A percentile compares a stretch with the other conserved stretches of the same genome.
These are phyloP conservation scores for Sterna hirundo DNA, from an alignment of 2,113 vertebrate species.

Conservation along the genomic window DNA sequence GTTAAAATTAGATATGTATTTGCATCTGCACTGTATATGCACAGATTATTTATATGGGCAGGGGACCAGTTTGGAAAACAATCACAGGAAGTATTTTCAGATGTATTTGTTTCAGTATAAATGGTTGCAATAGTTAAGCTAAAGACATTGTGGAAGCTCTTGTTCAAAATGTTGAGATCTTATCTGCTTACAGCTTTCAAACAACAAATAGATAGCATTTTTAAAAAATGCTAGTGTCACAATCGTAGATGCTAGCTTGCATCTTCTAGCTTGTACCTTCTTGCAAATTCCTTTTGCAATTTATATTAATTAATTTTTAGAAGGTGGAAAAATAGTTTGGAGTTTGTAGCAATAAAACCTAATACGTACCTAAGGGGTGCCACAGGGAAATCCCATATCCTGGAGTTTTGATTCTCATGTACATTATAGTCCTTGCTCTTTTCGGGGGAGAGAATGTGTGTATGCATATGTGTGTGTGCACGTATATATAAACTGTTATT, in stretches of 20 bases:
- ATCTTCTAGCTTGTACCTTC: not conserved
- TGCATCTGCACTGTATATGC: not conserved
- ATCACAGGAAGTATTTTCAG: not conserved
- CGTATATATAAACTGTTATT: not conserved
- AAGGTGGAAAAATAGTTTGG: not conserved
- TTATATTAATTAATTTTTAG: not conserved
- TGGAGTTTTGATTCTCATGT: not conserved
- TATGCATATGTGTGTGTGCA: not conserved
- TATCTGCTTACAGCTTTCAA: not conserved
- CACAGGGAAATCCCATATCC: not conserved
- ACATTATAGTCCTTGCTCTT: not conserved
- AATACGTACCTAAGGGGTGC: not conserved
- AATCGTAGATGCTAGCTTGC: not conserved
- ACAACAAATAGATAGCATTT: fast-evolving
- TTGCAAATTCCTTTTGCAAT: not conserved
- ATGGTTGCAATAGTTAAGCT: not conserved
- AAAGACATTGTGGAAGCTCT: not conserved
- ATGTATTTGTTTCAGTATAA: not conserved
- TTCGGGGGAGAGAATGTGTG: not conserved
- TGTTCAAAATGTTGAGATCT: not conserved
- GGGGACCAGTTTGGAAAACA: not conserved
- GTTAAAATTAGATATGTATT: not conserved
- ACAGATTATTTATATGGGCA: not conserved
- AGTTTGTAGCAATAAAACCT: not conserved
- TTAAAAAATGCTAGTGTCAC: not conserved